Conservation (phyloP, 2,113 vertebrate species). For the Ictidomys tridecemlineatus region DNA sequence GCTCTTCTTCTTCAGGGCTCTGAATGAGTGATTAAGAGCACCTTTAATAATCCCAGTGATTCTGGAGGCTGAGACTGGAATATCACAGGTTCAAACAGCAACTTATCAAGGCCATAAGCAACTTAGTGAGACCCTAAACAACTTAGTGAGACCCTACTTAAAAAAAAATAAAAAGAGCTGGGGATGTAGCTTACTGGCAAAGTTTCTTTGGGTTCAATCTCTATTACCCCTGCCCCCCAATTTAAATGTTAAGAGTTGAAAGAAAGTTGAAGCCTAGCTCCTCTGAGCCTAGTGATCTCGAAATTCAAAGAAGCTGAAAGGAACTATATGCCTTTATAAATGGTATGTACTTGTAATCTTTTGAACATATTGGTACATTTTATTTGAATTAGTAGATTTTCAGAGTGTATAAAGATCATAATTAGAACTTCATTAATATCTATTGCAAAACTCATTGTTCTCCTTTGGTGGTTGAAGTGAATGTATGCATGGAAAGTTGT, state of each 20-base stretch:
- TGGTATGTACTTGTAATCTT: slow-evolving; percentile 10
- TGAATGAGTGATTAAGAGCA: background rate
- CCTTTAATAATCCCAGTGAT: background rate
- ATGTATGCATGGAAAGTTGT: background rate
- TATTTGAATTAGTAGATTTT: slow-evolving; percentile 49
- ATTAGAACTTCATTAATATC: background rate
- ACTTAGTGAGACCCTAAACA: too few relatives aligned
- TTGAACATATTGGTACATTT: slow-evolving; percentile 8
- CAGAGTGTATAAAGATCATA: background rate
- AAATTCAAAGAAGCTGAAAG: slow-evolving; percentile 33
- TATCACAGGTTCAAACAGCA: too few relatives aligned
- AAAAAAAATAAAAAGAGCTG: too few relatives aligned
- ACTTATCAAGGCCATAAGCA: too few relatives aligned
- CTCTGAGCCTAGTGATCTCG: background rate
- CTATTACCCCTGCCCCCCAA: too few relatives aligned
- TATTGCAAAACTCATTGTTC: background rate
- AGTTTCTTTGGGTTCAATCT: too few relatives aligned
- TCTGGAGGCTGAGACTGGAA: too few relatives aligned
- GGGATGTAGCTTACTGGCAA: too few relatives aligned
- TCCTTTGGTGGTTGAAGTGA: slow-evolving; percentile 9
- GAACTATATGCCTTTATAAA: slow-evolving; percentile 34
- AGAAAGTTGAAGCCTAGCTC: slow-evolving; percentile 17
- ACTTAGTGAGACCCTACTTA: too few relatives aligned
- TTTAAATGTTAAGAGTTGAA: background rate
- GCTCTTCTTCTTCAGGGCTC: background rate